Percentiles rank a stretch among this genome's conserved stretches.
phyloP scores from a whole-genome alignment of 2,888 invertebrate genomes.

The Dendrolimus pini region DNA sequence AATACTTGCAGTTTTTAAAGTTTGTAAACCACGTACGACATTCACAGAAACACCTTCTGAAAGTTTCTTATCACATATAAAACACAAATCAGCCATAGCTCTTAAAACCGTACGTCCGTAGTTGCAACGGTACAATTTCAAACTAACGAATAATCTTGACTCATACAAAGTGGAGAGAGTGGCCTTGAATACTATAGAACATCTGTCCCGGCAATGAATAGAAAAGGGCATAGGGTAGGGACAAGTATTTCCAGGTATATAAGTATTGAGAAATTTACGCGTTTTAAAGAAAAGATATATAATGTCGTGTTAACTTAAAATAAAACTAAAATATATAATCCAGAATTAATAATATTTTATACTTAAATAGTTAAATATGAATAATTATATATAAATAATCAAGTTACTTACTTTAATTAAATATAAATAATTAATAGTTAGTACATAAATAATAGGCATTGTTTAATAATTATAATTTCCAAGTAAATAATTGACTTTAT shows the following conservation, averaged over 20 bases:
- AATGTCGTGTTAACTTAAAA: conserved; percentile 14
- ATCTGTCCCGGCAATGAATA: conserved; percentile 20
- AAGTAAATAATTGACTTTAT: conserved; percentile 12
- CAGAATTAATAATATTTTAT: conserved; percentile 14
- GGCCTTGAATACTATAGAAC: conserved; percentile 17
- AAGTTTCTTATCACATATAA: conserved; percentile 20
- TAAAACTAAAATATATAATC: conserved; percentile 10
- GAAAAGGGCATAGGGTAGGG: conserved; percentile 18
- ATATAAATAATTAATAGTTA: conserved; percentile 14
- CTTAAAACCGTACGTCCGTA: conserved; percentile 16
- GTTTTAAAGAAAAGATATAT: conserved; percentile 17
- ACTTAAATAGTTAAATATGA: conserved; percentile 14
- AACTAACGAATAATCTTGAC: conserved; percentile 18
- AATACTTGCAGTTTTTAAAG: conserved; percentile 24
- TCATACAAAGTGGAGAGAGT: conserved; percentile 13
- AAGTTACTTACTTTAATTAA: conserved; percentile 9
- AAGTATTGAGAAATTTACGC: conserved; percentile 18
- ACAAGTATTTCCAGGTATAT: conserved; percentile 22
- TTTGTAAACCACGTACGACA: conserved; percentile 22
- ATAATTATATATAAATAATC: conserved; percentile 10
- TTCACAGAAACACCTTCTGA: conserved; percentile 21
- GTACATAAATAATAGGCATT: conserved; percentile 13
- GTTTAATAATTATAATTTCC: conserved; percentile 8
- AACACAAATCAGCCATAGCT: conserved; percentile 23
- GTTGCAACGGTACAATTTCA: conserved; percentile 14